phyloP scores from a whole-genome alignment of 2,113 vertebrate genomes.

The Apistogramma diplotaenia region DNA sequence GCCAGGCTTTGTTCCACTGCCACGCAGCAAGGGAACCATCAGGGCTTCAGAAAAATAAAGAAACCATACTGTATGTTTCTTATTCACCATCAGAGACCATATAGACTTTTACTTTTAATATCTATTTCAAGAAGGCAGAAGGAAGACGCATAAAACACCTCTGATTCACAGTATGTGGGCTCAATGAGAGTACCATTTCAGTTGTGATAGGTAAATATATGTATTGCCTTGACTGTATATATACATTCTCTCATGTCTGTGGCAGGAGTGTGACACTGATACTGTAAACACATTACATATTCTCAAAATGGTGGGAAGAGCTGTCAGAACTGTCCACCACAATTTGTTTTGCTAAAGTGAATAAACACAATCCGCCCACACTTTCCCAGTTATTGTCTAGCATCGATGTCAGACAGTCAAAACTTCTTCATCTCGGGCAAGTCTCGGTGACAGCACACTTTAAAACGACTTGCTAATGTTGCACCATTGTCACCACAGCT shows the following conservation, averaged over 20 bases:
- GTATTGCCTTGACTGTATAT: not conserved
- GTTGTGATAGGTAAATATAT: not conserved
- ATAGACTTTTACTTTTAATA: not conserved
- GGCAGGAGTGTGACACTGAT: conserved; percentile 13
- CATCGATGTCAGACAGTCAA: conserved; percentile 17
- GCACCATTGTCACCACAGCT: not conserved
- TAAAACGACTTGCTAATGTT: not conserved
- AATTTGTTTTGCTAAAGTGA: conserved; percentile 48
- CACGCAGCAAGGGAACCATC: conserved; percentile 10
- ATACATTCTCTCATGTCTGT: not conserved
- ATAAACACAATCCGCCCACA: conserved; percentile 24
- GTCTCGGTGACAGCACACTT: conserved; percentile 18
- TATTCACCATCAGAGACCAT: conserved; percentile 2
- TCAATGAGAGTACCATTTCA: conserved; percentile 1
- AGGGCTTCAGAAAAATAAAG: conserved; percentile 21
- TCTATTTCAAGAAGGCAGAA: conserved; percentile 30
- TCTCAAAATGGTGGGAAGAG: conserved; percentile 1
- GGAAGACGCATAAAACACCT: not conserved
- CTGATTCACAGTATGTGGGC: conserved; percentile 33
- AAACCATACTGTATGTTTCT: conserved; percentile 18
- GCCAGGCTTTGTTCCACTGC: conserved; percentile 35
- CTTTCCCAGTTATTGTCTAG: not conserved
- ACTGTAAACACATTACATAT: conserved; percentile 33
- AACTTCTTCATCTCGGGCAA: conserved; percentile 17
- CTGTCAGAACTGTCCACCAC: conserved; percentile 49